Conservation (phyloP, 2,113 vertebrate species). For the Cinclus mexicanus region DNA sequence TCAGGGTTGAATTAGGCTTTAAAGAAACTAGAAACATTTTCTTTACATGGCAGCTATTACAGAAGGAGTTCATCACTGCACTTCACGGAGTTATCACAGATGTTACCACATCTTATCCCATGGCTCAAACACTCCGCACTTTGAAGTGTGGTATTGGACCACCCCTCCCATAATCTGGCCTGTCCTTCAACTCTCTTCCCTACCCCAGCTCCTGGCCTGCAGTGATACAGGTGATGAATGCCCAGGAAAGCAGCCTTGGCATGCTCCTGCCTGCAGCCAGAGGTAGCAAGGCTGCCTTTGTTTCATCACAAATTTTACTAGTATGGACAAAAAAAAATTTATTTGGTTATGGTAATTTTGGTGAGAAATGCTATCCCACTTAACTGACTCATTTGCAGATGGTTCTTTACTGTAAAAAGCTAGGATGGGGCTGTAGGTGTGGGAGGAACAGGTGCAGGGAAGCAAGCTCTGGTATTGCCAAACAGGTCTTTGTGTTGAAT, state of each 20-base stretch:
- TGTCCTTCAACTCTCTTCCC: background rate
- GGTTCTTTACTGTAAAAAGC: background rate
- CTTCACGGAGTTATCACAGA: background rate
- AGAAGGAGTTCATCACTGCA: rapidly evolving
- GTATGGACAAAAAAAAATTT: background rate
- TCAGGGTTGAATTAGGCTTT: background rate
- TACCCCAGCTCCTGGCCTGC: background rate
- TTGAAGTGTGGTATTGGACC: background rate
- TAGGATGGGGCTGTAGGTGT: background rate
- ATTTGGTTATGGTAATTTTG: background rate
- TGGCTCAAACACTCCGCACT: background rate
- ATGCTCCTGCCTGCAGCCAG: background rate
- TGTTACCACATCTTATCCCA: background rate
- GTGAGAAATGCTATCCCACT: background rate
- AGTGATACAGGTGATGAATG: background rate
- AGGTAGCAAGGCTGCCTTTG: background rate
- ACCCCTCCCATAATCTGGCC: background rate
- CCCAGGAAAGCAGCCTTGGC: background rate
- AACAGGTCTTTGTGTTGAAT: background rate
- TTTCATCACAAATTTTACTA: background rate
- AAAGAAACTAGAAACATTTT: background rate
- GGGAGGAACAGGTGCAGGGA: background rate
- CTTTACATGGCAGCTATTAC: background rate
- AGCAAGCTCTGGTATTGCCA: background rate
- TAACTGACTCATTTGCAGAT: background rate